Percentiles rank a stretch among this genome's conserved stretches.
Evolutionary conservation across 2,797 vertebrate genomes (phyloP).

Genomic region (Myotis planiceps): DNA sequence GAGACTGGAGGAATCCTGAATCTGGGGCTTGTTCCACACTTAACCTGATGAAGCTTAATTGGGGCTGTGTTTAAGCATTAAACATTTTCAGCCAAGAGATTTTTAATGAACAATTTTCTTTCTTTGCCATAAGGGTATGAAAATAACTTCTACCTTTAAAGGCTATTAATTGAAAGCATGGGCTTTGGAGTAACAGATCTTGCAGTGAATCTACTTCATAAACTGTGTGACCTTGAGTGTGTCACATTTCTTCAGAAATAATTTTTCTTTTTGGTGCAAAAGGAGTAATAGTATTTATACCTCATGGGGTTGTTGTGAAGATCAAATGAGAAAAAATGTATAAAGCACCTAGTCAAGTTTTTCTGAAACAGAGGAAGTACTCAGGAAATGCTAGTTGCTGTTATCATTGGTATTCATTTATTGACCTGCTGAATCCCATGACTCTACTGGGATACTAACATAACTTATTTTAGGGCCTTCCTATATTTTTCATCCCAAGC

Average conservation of each 20-base stretch:
- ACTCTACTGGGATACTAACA: not conserved
- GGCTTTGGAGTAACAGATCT: not conserved
- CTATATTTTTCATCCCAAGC: not conserved
- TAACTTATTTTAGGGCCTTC: not conserved
- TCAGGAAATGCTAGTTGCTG: not conserved
- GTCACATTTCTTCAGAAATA: not conserved
- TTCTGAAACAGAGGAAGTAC: not conserved
- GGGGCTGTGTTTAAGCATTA: slow-evolving; percentile 71
- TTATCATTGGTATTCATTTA: not conserved
- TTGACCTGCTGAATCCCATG: not conserved
- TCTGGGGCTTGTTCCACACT: slow-evolving; percentile 39
- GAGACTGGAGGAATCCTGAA: slow-evolving; percentile 47
- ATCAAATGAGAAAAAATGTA: not conserved
- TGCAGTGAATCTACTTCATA: not conserved
- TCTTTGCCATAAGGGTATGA: slow-evolving; percentile 53
- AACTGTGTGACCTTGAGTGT: slow-evolving; percentile 41
- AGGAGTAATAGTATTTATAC: not conserved
- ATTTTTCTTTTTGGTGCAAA: slow-evolving; percentile 13
- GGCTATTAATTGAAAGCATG: slow-evolving; percentile 43
- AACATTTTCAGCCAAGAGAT: slow-evolving; percentile 50
- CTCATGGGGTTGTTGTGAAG: not conserved
- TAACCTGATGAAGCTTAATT: slow-evolving; percentile 52
- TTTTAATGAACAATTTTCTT: slow-evolving; percentile 68
- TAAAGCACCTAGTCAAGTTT: not conserved
- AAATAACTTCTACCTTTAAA: slow-evolving; percentile 59